These are phyloP conservation scores for Nerophis lumbriciformis DNA, from an alignment of 2,113 vertebrate species.

Conservation along the genomic window DNA sequence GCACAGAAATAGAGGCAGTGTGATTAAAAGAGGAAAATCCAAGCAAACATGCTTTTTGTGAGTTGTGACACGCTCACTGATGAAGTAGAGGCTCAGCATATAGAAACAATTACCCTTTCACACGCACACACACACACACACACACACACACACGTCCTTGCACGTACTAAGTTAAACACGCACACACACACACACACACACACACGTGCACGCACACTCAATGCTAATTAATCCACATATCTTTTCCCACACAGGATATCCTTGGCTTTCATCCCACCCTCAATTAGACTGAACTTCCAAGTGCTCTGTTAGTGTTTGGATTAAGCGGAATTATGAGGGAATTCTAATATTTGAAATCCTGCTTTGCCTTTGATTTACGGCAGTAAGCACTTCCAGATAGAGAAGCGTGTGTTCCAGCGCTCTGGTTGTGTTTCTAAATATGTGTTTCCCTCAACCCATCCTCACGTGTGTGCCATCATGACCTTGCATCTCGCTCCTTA, in stretches of 20 bases:
- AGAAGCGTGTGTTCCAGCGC: constrained; percentile 17
- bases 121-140: constrained; percentile 16
- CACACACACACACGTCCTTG: too few relatives aligned
- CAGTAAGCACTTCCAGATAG: constrained; percentile 28
- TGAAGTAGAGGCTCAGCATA: constrained; percentile 34
- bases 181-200: constrained; percentile 11
- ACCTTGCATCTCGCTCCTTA: constrained; percentile 6
- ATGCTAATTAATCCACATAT: constrained; percentile 64
- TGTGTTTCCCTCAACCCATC: neutral
- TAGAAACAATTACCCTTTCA: constrained; percentile 42
- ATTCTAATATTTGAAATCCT: constrained; percentile 53
- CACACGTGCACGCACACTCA: constrained; percentile 23
- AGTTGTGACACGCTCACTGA: constrained; percentile 43
- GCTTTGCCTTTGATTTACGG: constrained; percentile 51
- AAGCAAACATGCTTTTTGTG: constrained; percentile 63
- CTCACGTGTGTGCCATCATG: neutral
- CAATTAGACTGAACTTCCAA: constrained; percentile 58
- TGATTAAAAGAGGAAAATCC: constrained; percentile 64
- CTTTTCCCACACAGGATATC: constrained; percentile 55
- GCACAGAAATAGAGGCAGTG: constrained; percentile 49
- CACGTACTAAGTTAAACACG: too few relatives aligned
- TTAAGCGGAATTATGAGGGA: constrained; percentile 60
- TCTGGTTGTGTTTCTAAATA: neutral
- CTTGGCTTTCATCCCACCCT: constrained; percentile 59
- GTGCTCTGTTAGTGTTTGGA: constrained; percentile 59